Evolutionary conservation across 2,113 vertebrate genomes (phyloP), one percentile per base, ranked within the genome.

Genomic region (Kryptolebias marmoratus): DNA sequence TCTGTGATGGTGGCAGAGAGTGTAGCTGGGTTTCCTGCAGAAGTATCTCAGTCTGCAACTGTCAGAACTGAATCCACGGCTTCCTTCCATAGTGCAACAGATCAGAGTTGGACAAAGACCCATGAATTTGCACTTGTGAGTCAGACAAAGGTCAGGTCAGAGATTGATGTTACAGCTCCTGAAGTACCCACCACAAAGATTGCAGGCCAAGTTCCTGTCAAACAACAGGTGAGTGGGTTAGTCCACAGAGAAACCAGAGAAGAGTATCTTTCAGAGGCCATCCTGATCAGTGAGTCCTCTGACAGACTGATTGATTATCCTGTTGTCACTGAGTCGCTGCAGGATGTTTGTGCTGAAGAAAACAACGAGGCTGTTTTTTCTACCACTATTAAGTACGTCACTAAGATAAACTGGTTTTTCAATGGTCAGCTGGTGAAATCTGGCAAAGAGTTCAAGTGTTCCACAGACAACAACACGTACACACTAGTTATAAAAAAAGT

Each of bases 381-480:
- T 0, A 84, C 93, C 56, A 88, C 75, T 64, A 94, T 97, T 82
- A 93, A 83, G 72, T 88, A 93, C 14, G 94, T 87, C 66, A 91
- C 83, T 68, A 86, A 88, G 28, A 94, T 96, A 5, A 95, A 93
- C 28, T 99, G 96, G 96, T 94, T 96, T 91, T 96, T 96, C 86
- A 94, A 96, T 55, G 91, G 91, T 59, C 91, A 94, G 85, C 76
- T 93, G 83, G 87, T 97, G 28, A 84, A 88, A 93, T 94, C 95
- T 95, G 95, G 95, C 64, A 84, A 89, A 90, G 95, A 96, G 95
- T 96, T 97, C 95, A 96, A 95, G 94, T 96, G 96, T 95, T 95
- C 92, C 9, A 93, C 93, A 90, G 93, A 96, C 68, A 67, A 89
- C 42, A 91, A 97, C 77, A 94, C 57, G 0, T 95, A 96, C 73